phyloP scores from a whole-genome alignment of 1,140 invertebrate species.

The Drosophila sp. region DNA sequence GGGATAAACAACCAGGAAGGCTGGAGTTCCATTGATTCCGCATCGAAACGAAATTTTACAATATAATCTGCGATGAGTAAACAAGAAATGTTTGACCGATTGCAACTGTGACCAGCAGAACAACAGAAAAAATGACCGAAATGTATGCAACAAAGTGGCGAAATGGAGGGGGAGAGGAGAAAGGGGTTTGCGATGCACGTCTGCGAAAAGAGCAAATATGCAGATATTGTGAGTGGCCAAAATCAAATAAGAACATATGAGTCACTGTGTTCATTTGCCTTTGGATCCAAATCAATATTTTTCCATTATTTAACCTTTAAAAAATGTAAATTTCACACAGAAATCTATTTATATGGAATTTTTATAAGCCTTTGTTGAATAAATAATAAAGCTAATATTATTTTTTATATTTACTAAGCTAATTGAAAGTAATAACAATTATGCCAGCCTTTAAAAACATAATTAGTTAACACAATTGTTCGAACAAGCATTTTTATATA shows the following conservation, averaged over 20 bases:
- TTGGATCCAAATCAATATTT: slow-evolving; percentile 2
- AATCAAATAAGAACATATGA: slow-evolving; percentile 14
- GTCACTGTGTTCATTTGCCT: slow-evolving; percentile 26
- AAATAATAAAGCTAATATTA: no score
- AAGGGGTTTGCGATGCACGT: slow-evolving; percentile 6
- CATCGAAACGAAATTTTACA: slow-evolving; percentile 48
- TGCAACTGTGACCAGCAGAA: slow-evolving; percentile 41
- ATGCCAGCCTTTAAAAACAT: no score
- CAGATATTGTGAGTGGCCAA: background rate
- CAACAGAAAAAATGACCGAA: slow-evolving; percentile 7
- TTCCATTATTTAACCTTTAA: background rate
- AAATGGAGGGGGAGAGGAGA: no score
- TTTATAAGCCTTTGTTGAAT: no score
- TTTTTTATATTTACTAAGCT: no score
- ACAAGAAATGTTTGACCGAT: slow-evolving; percentile 42
- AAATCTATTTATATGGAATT: no score
- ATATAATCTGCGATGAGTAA: slow-evolving; percentile 42
- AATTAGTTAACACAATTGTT: no score
- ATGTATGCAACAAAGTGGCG: background rate
- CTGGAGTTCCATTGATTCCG: slow-evolving; percentile 13
- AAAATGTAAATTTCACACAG: no score
- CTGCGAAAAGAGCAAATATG: background rate
- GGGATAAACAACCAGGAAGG: background rate
- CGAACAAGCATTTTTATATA: no score
- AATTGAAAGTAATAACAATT: no score